Evolutionary conservation across 2,113 vertebrate genomes (phyloP), one percentile per base, ranked within the genome.

Genomic region (Laticauda laticaudata): DNA sequence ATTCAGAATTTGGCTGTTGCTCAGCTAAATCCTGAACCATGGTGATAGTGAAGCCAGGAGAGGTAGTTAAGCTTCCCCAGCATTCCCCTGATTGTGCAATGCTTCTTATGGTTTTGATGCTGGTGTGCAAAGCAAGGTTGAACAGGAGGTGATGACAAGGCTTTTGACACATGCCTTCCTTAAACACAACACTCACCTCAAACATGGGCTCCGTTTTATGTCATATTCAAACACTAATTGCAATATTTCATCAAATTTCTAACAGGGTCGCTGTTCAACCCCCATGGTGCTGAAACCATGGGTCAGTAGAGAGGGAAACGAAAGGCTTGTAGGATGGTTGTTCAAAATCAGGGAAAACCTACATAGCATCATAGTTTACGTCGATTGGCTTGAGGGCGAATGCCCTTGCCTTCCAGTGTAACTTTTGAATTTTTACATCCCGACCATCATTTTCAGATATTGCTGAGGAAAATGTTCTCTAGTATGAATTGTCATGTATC

Each of bases 281-380:
- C 0, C 2, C 24, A 61, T 20, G 92, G 97, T 97, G 94, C 96
- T 97, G 97, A 95, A 97, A 21, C 23, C 21, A 34, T 53, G 54
- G 92, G 88, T 29, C 91, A 89, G 0, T 29, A 53, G 48, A 85
- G 0, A 55, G 2, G n/a, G 26, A 6, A 1, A n/a, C 0, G 0
- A 26, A 4, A 48, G 21, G 26, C 69, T 88, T 0, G 2, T 0
- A 1, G 0, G 8, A 8, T 1, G 55, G 5, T 14, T 3, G 15
- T 10, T 0, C 0, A 61, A 26, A 54, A 43, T 5, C 9, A 34
- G 39, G 51, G 34, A 15, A 69, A 69, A n/a, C 34, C 61, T 48
- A 75, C 3, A 2, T 4, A 61, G 39, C 26, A 24, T 29, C 43
- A 1, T 64, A 39, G 23, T 39, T 34, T 90, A 18, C 5, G 24